These are phyloP conservation scores for Mareca penelope DNA, from an alignment of 2,797 vertebrate genomes.

Conservation along the genomic window DNA sequence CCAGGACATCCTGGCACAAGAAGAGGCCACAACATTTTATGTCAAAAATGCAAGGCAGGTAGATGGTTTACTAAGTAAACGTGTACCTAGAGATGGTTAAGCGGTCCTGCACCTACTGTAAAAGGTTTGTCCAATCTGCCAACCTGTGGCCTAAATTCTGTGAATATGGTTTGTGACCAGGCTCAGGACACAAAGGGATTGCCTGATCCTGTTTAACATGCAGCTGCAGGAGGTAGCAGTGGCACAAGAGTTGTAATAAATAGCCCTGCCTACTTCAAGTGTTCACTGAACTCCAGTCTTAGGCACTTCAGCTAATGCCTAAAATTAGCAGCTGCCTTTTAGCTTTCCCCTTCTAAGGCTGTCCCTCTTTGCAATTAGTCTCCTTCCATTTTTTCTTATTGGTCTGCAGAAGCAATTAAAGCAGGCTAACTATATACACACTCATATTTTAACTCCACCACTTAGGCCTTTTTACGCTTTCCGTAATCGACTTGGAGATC, in stretches of 20 bases:
- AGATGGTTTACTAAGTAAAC: neutral
- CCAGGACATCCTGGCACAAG: neutral
- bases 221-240: neutral
- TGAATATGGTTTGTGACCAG: neutral
- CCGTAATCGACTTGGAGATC: neutral
- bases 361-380: neutral
- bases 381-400: neutral
- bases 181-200: neutral
- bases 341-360: neutral
- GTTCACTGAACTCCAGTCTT: neutral
- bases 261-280: neutral
- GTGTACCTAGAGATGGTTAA: rapidly evolving
- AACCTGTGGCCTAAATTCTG: neutral
- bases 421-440: neutral
- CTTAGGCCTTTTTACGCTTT: neutral
- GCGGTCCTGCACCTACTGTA: neutral
- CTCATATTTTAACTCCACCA: neutral
- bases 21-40: neutral
- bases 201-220: neutral
- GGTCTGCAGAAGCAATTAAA: neutral
- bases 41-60: neutral
- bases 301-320: neutral
- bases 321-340: neutral
- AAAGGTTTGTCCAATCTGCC: neutral
- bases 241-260: neutral